Base-by-base conservation (phyloP, 2,888 invertebrate genomes). In the Tipula confusa region DNA sequence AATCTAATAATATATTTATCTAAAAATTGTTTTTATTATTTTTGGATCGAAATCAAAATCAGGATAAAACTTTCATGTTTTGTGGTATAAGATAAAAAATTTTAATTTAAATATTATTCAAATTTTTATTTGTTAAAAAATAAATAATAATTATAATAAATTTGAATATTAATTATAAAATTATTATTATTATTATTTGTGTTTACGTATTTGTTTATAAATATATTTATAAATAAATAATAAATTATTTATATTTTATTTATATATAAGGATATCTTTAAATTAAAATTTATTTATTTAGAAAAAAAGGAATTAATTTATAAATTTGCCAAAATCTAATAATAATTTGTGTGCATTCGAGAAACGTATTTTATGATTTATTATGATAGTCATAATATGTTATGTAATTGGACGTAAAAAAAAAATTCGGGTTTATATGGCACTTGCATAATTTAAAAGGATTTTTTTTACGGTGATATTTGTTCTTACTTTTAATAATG, bases 111-210 rank as follows among this genome's bases (percentile, higher is more conserved):
- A 43, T n/a, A 43, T 11, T 38, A 9, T 38, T 11, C 7, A 43
- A 2, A 43, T 43, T 64, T 43, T 64, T 64, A 64, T 64, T 64
- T 64, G 24, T 9, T 64, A 64, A 64, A 64, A 64, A 64, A 64
- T 24, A 64, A 64, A 64, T 64, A 64, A 64, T 64, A 18, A 64
- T 64, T 64, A 64, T 64, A 64, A 64, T 64, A 64, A 18, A 64
- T 64, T 64, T 64, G 64, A 64, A 64, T 64, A 64, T 64, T 64
- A 64, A 64, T 64, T 64, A 64, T 64, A 64, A 64, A 64, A 64
- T 64, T 64, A 64, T 2, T 43, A 3, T 15, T 15, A 0, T 13
- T 64, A 7, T 11, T 64, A 24, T 64, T n/a, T 64, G 24, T 64
- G 64, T 64, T 3, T 43, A 24, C n/a, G n/a, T 64, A 24, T 64